Conservation (phyloP, 2,113 vertebrate species). For the Gymnogyps californianus region DNA sequence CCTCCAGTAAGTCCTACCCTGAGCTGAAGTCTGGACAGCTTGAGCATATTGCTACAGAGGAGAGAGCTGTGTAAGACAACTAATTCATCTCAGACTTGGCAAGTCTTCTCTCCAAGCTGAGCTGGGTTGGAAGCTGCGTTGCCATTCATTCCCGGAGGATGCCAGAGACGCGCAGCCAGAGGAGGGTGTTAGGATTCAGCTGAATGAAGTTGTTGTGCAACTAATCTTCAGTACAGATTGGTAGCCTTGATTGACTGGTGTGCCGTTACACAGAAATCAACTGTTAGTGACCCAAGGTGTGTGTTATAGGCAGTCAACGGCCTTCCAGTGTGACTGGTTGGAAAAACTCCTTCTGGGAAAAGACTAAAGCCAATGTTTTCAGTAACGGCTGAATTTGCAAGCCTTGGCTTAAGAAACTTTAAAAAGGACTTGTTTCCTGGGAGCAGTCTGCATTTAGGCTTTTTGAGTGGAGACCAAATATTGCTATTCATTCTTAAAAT, state of each 20-base stretch:
- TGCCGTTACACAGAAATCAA: neutral
- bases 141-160: neutral
- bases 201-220: neutral
- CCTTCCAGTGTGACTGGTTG: neutral
- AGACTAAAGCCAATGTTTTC: neutral
- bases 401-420: neutral
- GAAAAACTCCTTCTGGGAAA: neutral
- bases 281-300: neutral
- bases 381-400: neutral
- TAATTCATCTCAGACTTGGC: neutral
- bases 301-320: neutral
- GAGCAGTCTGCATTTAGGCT: neutral
- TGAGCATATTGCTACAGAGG: neutral
- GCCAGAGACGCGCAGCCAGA: neutral
- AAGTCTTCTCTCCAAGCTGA: neutral
- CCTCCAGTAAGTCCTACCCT: neutral
- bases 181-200: neutral
- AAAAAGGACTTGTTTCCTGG: neutral
- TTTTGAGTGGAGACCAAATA: neutral
- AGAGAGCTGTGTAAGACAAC: neutral
- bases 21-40: neutral
- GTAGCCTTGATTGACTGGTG: rapidly evolving
- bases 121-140: neutral
- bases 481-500: neutral
- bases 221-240: neutral